Evolutionary conservation across 2,113 vertebrate species (phyloP).

Genomic region (Sigmodon hispidus): DNA sequence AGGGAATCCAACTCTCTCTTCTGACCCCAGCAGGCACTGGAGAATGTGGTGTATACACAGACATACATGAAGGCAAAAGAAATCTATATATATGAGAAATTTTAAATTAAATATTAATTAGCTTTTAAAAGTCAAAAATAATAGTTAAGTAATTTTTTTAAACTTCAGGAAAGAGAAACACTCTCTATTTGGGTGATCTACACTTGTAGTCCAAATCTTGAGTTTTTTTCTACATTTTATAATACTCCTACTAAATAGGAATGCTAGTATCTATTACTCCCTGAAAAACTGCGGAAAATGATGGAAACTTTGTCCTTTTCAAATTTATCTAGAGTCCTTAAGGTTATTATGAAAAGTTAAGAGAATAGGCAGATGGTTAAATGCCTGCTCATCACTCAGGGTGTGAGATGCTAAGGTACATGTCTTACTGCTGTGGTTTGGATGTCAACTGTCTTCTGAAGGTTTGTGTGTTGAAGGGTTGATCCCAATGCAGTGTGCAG

Average conservation of each 20-base stretch:
- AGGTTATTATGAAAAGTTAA: slow-evolving; percentile 42
- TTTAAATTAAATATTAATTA: background rate
- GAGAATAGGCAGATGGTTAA: background rate
- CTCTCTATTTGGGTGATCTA: background rate
- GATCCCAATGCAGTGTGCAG: too few species aligned
- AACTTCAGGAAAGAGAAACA: background rate
- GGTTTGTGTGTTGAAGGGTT: background rate
- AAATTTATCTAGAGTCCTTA: background rate
- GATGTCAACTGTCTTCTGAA: background rate
- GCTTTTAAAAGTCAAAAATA: slow-evolving; percentile 4
- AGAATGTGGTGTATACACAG: background rate
- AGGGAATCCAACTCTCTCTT: background rate
- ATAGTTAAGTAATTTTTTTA: slow-evolving; percentile 7
- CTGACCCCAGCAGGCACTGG: background rate
- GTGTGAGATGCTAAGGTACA: background rate
- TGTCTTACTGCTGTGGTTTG: background rate
- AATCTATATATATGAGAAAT: background rate
- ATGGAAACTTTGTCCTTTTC: background rate
- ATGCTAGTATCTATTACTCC: background rate
- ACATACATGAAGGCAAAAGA: background rate
- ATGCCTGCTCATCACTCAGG: background rate
- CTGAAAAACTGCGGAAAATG: background rate
- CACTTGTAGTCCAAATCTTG: background rate
- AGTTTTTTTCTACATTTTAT: background rate
- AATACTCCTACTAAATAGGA: background rate